Conservation (phyloP, 1,140 invertebrate genomes). For the Battus philenor region DNA sequence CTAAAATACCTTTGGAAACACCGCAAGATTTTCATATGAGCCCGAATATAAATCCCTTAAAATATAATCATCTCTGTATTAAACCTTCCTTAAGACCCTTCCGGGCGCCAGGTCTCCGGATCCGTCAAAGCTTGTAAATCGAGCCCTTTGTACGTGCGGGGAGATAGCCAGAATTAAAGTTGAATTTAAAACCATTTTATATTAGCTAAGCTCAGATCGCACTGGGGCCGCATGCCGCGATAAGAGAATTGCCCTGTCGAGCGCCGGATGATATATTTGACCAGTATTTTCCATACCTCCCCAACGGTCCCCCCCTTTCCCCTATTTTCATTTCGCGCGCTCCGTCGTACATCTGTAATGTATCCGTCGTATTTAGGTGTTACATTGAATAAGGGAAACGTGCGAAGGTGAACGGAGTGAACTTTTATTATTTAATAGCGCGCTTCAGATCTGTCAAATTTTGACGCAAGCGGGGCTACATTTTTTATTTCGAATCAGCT, state of each 20-base stretch:
- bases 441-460: constrained; percentile 47
- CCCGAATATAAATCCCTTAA: constrained; percentile 14
- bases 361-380: constrained; percentile 57
- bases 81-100: constrained; percentile 51
- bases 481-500: constrained; percentile 19
- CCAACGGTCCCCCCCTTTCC: constrained; percentile 52
- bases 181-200: constrained; percentile 76
- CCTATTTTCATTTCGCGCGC: constrained; percentile 74
- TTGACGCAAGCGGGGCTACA: constrained; percentile 31
- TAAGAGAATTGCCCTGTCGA: constrained; percentile 92
- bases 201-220: constrained; percentile 74
- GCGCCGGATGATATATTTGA: constrained; percentile 90
- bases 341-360: constrained; percentile 60
- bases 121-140: constrained; percentile 69
- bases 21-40: too few species aligned
- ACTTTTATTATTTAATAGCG: constrained; percentile 55
- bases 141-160: constrained; percentile 54
- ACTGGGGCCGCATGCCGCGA: constrained; percentile 74
- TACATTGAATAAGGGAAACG: constrained; percentile 58
- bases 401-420: constrained; percentile 47
- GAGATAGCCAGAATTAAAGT: constrained; percentile 73
- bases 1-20: too few species aligned
- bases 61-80: constrained; percentile 30
- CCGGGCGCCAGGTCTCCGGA: constrained; percentile 62
- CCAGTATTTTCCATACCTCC: constrained; percentile 87